Percentiles rank a stretch among this genome's conserved stretches.
Evolutionary conservation across 2,113 vertebrate species (phyloP).

Genomic region (Hippoglossus stenolepis): DNA sequence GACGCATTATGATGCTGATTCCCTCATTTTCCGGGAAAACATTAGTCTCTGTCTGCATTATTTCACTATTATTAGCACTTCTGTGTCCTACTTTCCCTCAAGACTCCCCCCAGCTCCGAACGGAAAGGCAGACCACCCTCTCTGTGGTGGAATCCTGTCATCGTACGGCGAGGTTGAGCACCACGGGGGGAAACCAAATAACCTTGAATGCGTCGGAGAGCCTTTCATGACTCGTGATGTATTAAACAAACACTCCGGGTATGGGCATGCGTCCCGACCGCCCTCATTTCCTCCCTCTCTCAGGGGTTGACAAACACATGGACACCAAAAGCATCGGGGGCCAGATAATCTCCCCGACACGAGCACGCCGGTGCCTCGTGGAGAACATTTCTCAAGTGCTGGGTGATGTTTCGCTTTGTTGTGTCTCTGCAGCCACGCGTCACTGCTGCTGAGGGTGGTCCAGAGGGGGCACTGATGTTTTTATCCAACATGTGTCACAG

Average conservation of each 20-base stretch:
- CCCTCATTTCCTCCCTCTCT: conserved; percentile 57
- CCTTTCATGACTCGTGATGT: conserved; percentile 53
- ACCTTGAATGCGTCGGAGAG: conserved; percentile 48
- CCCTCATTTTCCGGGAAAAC: neutral
- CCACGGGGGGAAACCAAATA: conserved; percentile 54
- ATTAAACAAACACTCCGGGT: conserved; percentile 57
- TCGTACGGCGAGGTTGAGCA: conserved; percentile 21
- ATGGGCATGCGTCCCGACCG: conserved; percentile 29
- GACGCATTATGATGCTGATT: neutral
- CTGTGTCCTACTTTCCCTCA: conserved; percentile 13
- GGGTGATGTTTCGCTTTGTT: conserved; percentile 10
- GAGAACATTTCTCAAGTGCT: too few species aligned
- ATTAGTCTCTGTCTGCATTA: neutral
- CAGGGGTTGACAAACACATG: conserved; percentile 68
- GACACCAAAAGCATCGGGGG: conserved; percentile 30
- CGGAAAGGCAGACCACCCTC: conserved; percentile 61
- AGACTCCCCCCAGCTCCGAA: conserved; percentile 2
- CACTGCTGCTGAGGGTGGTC: conserved; percentile 38
- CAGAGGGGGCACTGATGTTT: neutral
- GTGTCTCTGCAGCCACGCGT: conserved; percentile 1
- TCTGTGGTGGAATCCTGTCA: conserved; percentile 48
- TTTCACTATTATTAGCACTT: conserved; percentile 29
- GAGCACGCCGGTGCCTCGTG: too few species aligned
- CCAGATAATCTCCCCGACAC: conserved; percentile 17
- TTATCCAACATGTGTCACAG: neutral